A percentile compares a stretch with the other conserved stretches of the same genome.
phyloP scores from a whole-genome alignment of 1,140 invertebrate genomes.

The Bathynomus jamesi region DNA sequence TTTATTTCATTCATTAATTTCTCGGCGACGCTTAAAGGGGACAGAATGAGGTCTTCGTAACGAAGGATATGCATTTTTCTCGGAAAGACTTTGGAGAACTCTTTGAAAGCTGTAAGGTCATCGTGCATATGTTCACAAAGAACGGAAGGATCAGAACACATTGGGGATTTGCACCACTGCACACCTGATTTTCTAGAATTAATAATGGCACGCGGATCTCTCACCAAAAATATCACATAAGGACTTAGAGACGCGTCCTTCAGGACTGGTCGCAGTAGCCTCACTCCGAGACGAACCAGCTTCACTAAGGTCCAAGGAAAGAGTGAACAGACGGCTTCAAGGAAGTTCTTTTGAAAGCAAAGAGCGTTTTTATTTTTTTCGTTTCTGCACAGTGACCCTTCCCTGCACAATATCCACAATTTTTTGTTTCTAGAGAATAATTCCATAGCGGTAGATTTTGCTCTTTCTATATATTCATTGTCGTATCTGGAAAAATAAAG shows the following conservation, averaged over 20 bases:
- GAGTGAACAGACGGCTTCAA: constrained; percentile 53
- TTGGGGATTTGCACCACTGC: constrained; percentile 63
- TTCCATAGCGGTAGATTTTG: too few relatives aligned
- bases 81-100: constrained; percentile 59
- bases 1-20: constrained; percentile 66
- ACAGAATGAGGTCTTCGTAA: constrained; percentile 74
- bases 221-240: constrained; percentile 64
- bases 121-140: constrained; percentile 73
- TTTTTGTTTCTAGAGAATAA: too few relatives aligned
- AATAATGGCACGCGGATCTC: constrained; percentile 75
- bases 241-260: constrained; percentile 60
- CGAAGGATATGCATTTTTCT: constrained; percentile 64
- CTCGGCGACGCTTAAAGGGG: constrained; percentile 60
- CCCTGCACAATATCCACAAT: too few relatives aligned
- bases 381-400: constrained; percentile 25
- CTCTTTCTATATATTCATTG: too few relatives aligned
- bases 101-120: constrained; percentile 65
- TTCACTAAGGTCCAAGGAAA: constrained; percentile 85
- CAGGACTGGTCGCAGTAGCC: constrained; percentile 60
- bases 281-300: constrained; percentile 64
- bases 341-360: constrained; percentile 34
- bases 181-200: constrained; percentile 57
- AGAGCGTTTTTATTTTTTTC: constrained; percentile 17
- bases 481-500: too few relatives aligned
- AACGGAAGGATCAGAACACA: constrained; percentile 65